phyloP scores from a whole-genome alignment of 1,140 invertebrate genomes.

The Armadillidium nasatum region DNA sequence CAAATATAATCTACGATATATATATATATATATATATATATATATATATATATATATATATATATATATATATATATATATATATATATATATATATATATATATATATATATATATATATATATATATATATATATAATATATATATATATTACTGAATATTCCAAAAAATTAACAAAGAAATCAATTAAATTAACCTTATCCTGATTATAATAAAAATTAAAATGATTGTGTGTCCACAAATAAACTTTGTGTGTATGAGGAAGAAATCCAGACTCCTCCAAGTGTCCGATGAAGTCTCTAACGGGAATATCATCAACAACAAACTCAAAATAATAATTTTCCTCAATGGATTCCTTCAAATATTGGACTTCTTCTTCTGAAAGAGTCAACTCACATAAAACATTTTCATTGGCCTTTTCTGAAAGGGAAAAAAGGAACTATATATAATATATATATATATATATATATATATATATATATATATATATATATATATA shows the following conservation, averaged over 20 bases:
- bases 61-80: too few relatives aligned
- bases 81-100: too few relatives aligned
- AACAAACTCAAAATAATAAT: constrained; percentile 59
- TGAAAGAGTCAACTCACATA: constrained; percentile 50
- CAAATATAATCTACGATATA: constrained; percentile 53
- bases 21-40: too few relatives aligned
- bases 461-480: too few relatives aligned
- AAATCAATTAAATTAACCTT: constrained; percentile 47
- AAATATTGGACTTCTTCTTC: constrained; percentile 52
- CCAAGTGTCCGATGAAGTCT: constrained; percentile 56
- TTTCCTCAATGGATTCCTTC: constrained; percentile 55
- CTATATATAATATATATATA: too few relatives aligned
- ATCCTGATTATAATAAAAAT: constrained; percentile 54
- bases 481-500: too few relatives aligned
- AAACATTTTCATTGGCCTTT: constrained; percentile 48
- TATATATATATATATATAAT: too few relatives aligned
- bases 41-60: too few relatives aligned
- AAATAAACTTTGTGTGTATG: constrained; percentile 55
- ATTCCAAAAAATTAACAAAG: background rate
- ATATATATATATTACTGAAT: too few relatives aligned
- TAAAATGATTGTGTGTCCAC: constrained; percentile 55
- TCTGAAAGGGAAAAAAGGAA: too few relatives aligned
- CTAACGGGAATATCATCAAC: constrained; percentile 54
- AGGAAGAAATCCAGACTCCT: constrained; percentile 55
- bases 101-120: too few relatives aligned